Conservation (phyloP, 2,113 vertebrate genomes). For the Pollimyrus isidori region DNA sequence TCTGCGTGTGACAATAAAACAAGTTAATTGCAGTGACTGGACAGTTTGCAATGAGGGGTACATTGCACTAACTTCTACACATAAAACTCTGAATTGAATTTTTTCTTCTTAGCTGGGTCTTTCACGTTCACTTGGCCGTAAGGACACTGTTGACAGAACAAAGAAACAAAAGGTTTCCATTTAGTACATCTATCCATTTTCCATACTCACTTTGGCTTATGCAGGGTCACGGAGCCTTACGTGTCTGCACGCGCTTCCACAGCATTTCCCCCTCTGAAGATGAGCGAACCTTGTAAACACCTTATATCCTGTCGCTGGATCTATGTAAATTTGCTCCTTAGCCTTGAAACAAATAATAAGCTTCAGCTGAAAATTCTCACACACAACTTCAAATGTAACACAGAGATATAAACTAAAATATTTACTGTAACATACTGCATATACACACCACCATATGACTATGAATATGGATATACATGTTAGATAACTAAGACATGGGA, state of each 20-base stretch:
- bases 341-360: slow-evolving; percentile 55
- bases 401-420: slow-evolving; percentile 22
- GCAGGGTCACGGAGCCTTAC: slow-evolving; percentile 50
- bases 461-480: not conserved
- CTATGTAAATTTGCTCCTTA: slow-evolving; percentile 63
- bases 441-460: not conserved
- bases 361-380: not conserved
- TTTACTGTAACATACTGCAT: not conserved
- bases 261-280: slow-evolving; percentile 64
- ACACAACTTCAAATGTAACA: slow-evolving; percentile 10
- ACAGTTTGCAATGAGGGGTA: not conserved
- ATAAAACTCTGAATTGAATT: slow-evolving; percentile 67
- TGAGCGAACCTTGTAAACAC: slow-evolving; percentile 66
- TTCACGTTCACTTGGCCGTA: slow-evolving; percentile 74
- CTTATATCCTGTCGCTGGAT: slow-evolving; percentile 60
- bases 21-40: not conserved
- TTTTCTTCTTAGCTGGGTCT: slow-evolving; percentile 70
- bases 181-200: not conserved
- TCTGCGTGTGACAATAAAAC: not conserved
- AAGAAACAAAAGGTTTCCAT: slow-evolving; percentile 35
- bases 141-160: slow-evolving; percentile 69
- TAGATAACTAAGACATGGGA: not conserved
- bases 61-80: slow-evolving; percentile 37
- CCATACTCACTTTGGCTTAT: not conserved
- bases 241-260: slow-evolving; percentile 68